Base-by-base conservation (phyloP, 2,797 vertebrate genomes). In the Gymnoscopelus microlampas region DNA sequence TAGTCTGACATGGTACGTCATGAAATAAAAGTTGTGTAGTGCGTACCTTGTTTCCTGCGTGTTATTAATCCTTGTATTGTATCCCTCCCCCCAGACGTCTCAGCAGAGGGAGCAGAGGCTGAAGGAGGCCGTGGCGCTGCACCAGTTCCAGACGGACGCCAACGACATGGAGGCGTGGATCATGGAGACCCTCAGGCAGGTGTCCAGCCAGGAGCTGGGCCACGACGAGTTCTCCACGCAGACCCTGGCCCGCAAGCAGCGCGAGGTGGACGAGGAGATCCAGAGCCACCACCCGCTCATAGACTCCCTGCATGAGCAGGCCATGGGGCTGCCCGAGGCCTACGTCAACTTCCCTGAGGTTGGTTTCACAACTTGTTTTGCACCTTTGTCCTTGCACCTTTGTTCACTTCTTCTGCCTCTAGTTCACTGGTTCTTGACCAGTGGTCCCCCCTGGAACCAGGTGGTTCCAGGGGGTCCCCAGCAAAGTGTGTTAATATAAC, bases 211-310 rank as follows among this genome's bases (percentile, higher is more conserved):
- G 0, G 97, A 99, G 66, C 85, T 97, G 7, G 97, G 97, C 14
- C 97, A 96, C 0, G 97, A 98, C 1, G 96, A 98, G 79, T 96
- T 96, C 77, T 98, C 97, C 24, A 97, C 97, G 0, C 96, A 95
- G 72, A 96, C 96, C 10, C 78, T 99, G 48, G 94, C 94, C 77
- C 94, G 95, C 77, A 97, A 98, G 64, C 96, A 98, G 87, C 95
- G 95, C 57, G 96, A 98, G 64, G 92, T 98, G 60, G 95, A 97
- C 24, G 97, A 98, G 71, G 97, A 99, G 87, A 93, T 98, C 74
- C 93, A 94, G 65, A 96, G 94, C 84, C 97, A 96, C 77, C 87
- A 89, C 0, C 92, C 95, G 0, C 90, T 94, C 49, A 94, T 98
- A 10, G 96, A 96, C 2, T 94, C 94, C 0, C 79, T 99, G 70